Base-by-base conservation (phyloP, 2,113 vertebrate species). In the Mirounga angustirostris region DNA sequence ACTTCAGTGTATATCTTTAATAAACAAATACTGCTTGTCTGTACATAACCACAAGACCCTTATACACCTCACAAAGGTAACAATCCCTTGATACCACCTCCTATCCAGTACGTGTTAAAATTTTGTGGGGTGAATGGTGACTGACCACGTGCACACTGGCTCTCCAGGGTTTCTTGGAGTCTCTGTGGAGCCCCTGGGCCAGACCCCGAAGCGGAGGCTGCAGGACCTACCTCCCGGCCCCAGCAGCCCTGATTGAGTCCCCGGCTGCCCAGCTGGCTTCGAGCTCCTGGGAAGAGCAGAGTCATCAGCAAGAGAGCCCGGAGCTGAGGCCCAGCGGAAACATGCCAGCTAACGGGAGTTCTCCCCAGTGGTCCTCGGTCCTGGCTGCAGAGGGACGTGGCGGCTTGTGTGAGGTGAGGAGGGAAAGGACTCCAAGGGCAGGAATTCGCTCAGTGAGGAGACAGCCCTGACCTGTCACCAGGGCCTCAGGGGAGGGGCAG, bases 141-240 rank as follows among this genome's bases (percentile, higher is more conserved):
- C 22, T 91, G 58, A 97, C 63, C 59, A 46, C 24, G 12, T 95
- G 81, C 22, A 59, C 46, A 61, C 78, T 97, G 81, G 79, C 92
- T 96, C 97, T 94, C 46, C 87, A 97, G 95, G 40, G 63, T 92
- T 93, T 93, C 73, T 43, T 74, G 82, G 71, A 50, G 21, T 85
- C 71, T 85, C 90, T 46, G 28, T 1, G 10, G 61, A 46, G 58
- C 11, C 67, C 50, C 26, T 63, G 52, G 76, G 24, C 54, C 89
- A 83, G 36, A 91, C 30, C 12, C 24, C n/a, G 1, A 26, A 83
- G 90, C 52, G 50, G 67, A 26, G 43, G 50, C 92, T 67, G 16
- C 18, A 67, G 59, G 46, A 52, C 78, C 94, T 92, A 91, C 80
- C 50, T 85, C 81, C 56, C 2, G 3, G 28, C 46, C 59, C 40